Conservation (phyloP, 1,140 invertebrate genomes). For the Heterodera carotae region DNA sequence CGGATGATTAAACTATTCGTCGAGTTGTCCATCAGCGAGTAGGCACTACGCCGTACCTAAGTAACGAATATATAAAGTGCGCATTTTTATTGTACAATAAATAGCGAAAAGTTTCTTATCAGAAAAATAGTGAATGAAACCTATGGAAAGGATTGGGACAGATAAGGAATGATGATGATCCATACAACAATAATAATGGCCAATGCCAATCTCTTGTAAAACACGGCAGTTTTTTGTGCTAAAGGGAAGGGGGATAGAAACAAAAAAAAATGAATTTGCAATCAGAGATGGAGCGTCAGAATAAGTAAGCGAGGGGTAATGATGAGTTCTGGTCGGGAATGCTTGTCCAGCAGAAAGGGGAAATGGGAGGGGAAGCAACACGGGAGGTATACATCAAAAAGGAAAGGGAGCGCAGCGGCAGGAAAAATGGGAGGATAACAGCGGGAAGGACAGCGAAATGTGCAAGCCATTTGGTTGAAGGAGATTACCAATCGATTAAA, state of each 20-base stretch:
- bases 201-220: neutral
- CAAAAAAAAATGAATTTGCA: neutral
- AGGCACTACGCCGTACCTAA: too few species aligned
- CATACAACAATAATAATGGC: neutral
- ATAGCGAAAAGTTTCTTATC: neutral
- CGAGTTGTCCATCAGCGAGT: too few species aligned
- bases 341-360: neutral
- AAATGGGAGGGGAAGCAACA: neutral
- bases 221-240: neutral
- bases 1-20: too few species aligned
- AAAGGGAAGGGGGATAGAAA: neutral
- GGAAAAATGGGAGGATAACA: too few species aligned
- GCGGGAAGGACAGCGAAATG: too few species aligned
- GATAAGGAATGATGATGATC: neutral
- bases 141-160: neutral
- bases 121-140: neutral
- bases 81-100: neutral
- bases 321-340: neutral
- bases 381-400: too few species aligned
- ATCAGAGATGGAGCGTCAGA: neutral
- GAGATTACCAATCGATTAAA: too few species aligned
- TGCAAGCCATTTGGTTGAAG: too few species aligned
- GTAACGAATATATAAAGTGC: too few species aligned
- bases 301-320: neutral
- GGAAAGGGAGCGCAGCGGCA: too few species aligned